Conservation (phyloP, 1,140 invertebrate genomes). For the Drosophila orena region DNA sequence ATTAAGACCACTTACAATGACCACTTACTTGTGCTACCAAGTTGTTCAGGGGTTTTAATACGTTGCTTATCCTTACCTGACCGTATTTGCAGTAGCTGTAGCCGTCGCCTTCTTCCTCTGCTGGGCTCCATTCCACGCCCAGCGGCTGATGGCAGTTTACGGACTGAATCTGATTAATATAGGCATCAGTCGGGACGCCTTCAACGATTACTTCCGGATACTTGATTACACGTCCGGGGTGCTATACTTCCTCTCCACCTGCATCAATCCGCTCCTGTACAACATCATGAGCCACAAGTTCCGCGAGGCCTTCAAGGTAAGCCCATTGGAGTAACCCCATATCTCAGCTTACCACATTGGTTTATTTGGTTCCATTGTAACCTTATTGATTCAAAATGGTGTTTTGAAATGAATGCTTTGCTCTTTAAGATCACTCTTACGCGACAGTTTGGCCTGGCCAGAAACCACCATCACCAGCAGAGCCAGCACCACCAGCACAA, state of each 20-base stretch:
- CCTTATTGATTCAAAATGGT: too few species aligned
- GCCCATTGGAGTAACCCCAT: constrained; percentile 12
- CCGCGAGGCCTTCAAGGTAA: constrained; percentile 92
- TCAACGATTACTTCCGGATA: constrained; percentile 85
- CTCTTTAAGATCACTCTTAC: constrained; percentile 70
- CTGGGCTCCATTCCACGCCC: constrained; percentile 97
- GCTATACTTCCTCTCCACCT: constrained; percentile 90
- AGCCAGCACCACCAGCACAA: constrained; percentile 70
- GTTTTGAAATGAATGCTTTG: too few species aligned
- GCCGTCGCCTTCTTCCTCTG: constrained; percentile 98
- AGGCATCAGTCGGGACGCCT: constrained; percentile 85
- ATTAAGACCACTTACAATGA: background rate
- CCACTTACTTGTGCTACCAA: too few species aligned
- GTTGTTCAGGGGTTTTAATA: constrained; percentile 28
- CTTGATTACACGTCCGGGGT: constrained; percentile 90
- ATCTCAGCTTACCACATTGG: background rate
- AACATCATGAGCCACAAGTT: constrained; percentile 95
- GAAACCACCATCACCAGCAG: constrained; percentile 62
- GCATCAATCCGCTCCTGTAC: constrained; percentile 93
- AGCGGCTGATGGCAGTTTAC: constrained; percentile 91
- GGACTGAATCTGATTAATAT: constrained; percentile 82
- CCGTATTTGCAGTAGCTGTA: constrained; percentile 91
- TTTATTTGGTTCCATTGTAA: background rate
- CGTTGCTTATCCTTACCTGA: constrained; percentile 15
- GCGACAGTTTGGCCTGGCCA: constrained; percentile 63